Conservation (phyloP, 2,113 vertebrate species). For the Bos javanicus region DNA sequence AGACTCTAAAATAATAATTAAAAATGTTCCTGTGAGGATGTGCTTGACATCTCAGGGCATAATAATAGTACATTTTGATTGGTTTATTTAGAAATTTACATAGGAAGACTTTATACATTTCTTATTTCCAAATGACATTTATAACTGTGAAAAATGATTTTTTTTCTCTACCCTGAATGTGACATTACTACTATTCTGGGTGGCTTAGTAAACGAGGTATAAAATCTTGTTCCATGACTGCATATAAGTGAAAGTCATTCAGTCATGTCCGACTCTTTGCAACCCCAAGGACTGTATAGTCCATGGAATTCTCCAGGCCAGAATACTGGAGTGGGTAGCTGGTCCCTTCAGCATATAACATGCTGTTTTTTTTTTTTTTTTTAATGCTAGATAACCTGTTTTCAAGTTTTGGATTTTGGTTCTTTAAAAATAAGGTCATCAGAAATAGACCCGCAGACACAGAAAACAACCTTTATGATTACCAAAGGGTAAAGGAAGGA, state of each 20-base stretch:
- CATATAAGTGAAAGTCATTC: background rate
- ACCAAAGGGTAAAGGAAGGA: background rate
- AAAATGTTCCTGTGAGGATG: background rate
- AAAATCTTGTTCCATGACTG: background rate
- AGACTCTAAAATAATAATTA: constrained; percentile 17
- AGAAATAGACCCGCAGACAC: background rate
- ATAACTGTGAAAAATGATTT: background rate
- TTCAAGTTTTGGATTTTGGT: background rate
- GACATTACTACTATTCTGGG: background rate
- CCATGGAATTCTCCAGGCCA: background rate
- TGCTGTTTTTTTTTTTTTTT: background rate
- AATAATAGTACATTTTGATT: background rate
- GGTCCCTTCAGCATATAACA: rapidly evolving
- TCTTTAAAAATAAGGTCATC: background rate
- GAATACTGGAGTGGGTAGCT: background rate
- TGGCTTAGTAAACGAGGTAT: background rate
- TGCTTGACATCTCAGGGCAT: background rate
- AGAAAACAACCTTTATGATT: background rate
- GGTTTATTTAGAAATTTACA: background rate
- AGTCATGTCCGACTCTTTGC: background rate
- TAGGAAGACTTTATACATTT: background rate
- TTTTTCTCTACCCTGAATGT: background rate
- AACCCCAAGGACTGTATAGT: background rate
- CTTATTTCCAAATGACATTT: background rate
- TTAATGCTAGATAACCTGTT: background rate